Evolutionary conservation across 2,113 vertebrate genomes (phyloP), one percentile per base, ranked within the genome.

Genomic region (Tinamus guttatus): DNA sequence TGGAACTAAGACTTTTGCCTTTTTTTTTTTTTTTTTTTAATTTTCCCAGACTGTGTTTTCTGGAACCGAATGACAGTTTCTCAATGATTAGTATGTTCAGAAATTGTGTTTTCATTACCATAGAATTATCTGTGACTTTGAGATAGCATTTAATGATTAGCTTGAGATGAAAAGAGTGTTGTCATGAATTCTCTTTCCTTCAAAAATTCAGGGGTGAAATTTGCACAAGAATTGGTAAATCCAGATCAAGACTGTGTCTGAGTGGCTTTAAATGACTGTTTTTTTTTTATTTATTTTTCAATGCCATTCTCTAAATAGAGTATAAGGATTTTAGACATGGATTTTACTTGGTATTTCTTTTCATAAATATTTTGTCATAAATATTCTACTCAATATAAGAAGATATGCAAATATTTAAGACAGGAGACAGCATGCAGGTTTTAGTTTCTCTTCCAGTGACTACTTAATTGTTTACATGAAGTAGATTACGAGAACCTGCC

Each of bases 391-490:
- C 22, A 54, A 14, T 78, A 25, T 40, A 47, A 25, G 32, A 76
- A 69, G 27, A n/a, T 86, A 75, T 54, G 73, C 19, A 88, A 81
- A 78, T 77, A 43, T 86, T 69, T 65, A 28, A 0, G n/a, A n/a
- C 84, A 75, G 24, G 21, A 94, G 84, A 90, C 22, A 94, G 62
- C 40, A 43, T 63, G 24, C 10, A 85, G 59, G 13, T 85, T 95
- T 80, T 68, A 80, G 28, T 86, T 93, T 77, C 17, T 88, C 14
- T 92, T 88, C 15, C 30, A 56, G 51, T 85, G 85, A 94, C 60
- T 92, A 87, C 92, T 82, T 87, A 87, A 76, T 92, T 90, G 20
- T 90, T 92, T 94, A 38, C 69, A 38, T 69, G 41, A 30, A 77
- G 20, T 52, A 77, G 71, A 78, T 85, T 81, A 51, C 77, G 45